Conservation (phyloP, 2,797 vertebrate species). For the Mycteria americana region DNA sequence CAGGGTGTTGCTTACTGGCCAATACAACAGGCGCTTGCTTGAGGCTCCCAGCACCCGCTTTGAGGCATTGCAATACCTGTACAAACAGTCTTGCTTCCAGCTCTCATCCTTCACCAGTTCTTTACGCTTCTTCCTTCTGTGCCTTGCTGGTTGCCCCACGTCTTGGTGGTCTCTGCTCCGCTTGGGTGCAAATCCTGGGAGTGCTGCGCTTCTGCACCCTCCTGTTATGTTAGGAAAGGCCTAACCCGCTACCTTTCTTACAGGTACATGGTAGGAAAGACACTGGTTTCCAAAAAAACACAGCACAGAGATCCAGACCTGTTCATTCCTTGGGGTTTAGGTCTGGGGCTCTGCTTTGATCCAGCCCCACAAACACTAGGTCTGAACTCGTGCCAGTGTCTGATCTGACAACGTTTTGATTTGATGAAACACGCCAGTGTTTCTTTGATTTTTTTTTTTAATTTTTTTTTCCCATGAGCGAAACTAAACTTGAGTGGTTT, state of each 20-base stretch:
- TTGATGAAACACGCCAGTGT: background rate
- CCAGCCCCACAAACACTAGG: background rate
- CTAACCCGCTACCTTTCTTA: background rate
- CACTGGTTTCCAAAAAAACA: background rate
- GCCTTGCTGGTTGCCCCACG: background rate
- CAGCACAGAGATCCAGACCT: background rate
- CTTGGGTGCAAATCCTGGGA: background rate
- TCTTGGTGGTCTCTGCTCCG: background rate
- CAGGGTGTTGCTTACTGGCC: background rate
- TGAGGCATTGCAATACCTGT: background rate
- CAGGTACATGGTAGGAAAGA: background rate
- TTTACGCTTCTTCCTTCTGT: background rate
- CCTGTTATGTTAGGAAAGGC: background rate
- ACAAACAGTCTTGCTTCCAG: background rate
- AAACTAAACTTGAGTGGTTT: conserved; percentile 6
- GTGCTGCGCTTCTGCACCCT: background rate
- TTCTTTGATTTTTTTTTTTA: background rate
- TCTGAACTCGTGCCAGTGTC: conserved; percentile 44
- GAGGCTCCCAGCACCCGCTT: background rate
- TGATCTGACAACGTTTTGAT: conserved; percentile 32
- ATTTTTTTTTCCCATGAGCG: background rate
- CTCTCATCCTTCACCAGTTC: background rate
- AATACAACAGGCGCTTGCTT: background rate
- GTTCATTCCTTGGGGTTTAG: background rate
- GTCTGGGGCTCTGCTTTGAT: conserved; percentile 22